Evolutionary conservation across 1,140 invertebrate genomes (phyloP).

Genomic region (Euwallacea similis): DNA sequence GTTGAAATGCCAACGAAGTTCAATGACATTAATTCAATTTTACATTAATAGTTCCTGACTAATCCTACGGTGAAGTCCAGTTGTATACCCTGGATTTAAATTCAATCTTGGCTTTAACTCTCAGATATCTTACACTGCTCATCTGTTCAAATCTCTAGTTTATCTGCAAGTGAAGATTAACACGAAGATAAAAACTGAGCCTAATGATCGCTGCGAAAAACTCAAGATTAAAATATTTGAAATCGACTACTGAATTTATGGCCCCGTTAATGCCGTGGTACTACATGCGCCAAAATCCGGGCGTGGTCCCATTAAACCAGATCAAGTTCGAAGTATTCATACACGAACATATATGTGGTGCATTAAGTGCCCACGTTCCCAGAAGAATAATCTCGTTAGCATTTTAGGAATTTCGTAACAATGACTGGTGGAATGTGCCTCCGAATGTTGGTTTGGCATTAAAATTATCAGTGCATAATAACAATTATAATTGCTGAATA

Average conservation of each 20-base stretch:
- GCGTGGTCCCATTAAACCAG: constrained; percentile 8
- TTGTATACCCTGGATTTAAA: too few relatives aligned
- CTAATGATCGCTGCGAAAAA: not conserved
- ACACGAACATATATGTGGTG: not conserved
- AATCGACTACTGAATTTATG: not conserved
- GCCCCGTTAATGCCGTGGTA: not conserved
- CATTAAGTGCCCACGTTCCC: constrained; percentile 1
- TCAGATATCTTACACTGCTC: too few relatives aligned
- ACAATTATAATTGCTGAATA: too few relatives aligned
- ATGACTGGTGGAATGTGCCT: constrained; percentile 1
- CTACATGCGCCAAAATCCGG: constrained; percentile 4
- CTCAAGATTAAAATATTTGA: not conserved
- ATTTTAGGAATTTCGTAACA: constrained; percentile 18
- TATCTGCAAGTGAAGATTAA: too few relatives aligned
- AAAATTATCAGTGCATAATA: not conserved
- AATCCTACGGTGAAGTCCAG: too few relatives aligned
- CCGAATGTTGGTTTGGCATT: not conserved
- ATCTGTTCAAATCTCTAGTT: too few relatives aligned
- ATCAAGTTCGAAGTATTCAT: constrained; percentile 14
- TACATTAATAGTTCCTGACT: too few relatives aligned
- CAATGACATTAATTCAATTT: too few relatives aligned
- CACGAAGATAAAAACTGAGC: too few relatives aligned
- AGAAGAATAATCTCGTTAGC: constrained; percentile 14
- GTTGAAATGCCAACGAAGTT: too few relatives aligned
- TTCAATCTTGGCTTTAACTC: too few relatives aligned